Percentiles rank a stretch among this genome's conserved stretches.
Evolutionary conservation across 2,113 vertebrate genomes (phyloP).

Genomic region (Xiphorhynchus elegans): DNA sequence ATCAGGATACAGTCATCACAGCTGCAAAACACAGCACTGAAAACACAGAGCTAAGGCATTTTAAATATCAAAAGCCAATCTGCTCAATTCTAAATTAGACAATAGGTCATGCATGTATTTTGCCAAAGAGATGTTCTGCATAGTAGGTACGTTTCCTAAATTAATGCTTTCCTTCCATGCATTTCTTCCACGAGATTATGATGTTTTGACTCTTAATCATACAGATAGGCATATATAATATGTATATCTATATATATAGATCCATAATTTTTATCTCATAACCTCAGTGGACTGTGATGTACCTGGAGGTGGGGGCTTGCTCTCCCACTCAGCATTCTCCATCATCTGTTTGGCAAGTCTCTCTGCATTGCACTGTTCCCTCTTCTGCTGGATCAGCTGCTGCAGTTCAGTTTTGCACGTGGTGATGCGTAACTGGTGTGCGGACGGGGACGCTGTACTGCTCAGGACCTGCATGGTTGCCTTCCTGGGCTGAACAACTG

Average conservation of each 20-base stretch:
- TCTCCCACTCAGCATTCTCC: conserved; percentile 98
- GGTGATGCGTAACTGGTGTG: conserved; percentile 90
- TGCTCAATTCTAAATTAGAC: background rate
- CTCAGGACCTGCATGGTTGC: conserved; percentile 75
- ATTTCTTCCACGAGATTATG: background rate
- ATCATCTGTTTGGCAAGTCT: conserved; percentile 95
- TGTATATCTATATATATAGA: background rate
- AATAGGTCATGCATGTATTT: background rate
- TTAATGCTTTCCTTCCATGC: background rate
- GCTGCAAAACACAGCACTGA: background rate
- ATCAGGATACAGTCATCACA: background rate
- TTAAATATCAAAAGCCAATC: background rate
- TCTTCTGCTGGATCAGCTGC: conserved; percentile 94
- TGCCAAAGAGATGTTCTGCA: background rate
- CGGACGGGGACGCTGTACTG: conserved; percentile 72
- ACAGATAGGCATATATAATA: background rate
- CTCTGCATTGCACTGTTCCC: conserved; percentile 93
- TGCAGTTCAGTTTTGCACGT: conserved; percentile 94
- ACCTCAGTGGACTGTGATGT: background rate
- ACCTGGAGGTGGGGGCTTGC: conserved; percentile 93
- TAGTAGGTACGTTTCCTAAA: background rate
- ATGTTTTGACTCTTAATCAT: background rate
- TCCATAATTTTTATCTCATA: background rate
- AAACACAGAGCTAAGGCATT: background rate
- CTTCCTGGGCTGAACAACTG: conserved; percentile 77